Evolutionary conservation across 2,113 vertebrate genomes (phyloP), one percentile per base, ranked within the genome.

Genomic region (Grallaria varia): DNA sequence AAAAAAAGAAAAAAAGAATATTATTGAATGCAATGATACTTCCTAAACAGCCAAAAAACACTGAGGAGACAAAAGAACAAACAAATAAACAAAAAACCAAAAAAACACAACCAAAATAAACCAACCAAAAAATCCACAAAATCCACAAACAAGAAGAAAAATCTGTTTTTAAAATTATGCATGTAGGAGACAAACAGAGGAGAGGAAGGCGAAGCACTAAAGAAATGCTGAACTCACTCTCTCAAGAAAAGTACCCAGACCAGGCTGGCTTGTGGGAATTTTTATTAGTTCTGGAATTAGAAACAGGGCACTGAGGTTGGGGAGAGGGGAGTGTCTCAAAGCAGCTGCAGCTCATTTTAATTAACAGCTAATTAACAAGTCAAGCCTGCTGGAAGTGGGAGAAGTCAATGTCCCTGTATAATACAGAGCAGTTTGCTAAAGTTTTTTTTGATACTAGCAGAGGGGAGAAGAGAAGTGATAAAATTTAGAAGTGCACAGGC

Each of bases 341-440:
- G 58, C 90, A 96, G 96, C 94, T 96, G 95, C 94, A 97, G 79
- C 94, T 96, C 84, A 75, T 96, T 95, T 97, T 95, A 95, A 92
- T 95, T 95, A 93, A 89, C 56, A 50, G 19, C 91, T 96, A 94
- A 96, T 96, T 95, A 91, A 44, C 53, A 87, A 93, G 80, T 44
- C 49, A 69, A 93, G 73, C 64, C 30, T 87, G 60, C 67, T 93
- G 87, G 64, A 93, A 95, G 42, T 39, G 39, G 81, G 59, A 92
- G 79, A 93, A 87, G 73, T 90, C n/a, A 2, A 5, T 68, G 77
- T 92, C 86, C 64, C 80, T 82, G 9, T 74, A 59, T 75, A 84
- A 87, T 49, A 44, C 56, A 60, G 69, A 84, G 39, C 64, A 86
- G 49, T 13, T 60, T 37, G 6, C 2, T 30, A 3, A 63, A 47